Evolutionary conservation across 2,113 vertebrate genomes (phyloP), one percentile per base, ranked within the genome.

Genomic region (Trematomus loennbergii): DNA sequence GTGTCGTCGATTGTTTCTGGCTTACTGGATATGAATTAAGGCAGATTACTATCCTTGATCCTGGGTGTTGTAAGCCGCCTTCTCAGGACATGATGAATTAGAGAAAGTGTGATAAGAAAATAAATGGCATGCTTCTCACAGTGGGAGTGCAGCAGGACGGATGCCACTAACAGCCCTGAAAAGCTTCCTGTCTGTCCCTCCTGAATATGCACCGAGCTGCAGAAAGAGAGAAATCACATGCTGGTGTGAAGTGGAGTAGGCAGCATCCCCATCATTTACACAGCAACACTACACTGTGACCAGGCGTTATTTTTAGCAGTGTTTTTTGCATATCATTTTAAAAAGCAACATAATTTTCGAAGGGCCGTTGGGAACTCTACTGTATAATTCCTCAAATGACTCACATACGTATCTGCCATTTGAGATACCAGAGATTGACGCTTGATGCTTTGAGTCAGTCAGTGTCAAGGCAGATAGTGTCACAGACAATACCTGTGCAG

Each of bases 61-160:
- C 73, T n/a, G 43, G 59, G 75, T 85, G 84, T 77, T 43, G 78
- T 87, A 81, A 89, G 69, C 73, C 2, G n/a, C 49, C 53, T 74
- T 82, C 87, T 66, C 55, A 69, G 57, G 74, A 78, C n/a, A 36
- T 12, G 50, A 81, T 81, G 16, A 84, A 87, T 81, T 64, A 80
- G 63, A 57, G 43, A 67, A 81, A 62, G 82, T 85, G 82, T 49
- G 53, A 88, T 75, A 78, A 74, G 82, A 81, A 86, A 87, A 78
- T 69, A 89, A 87, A 84, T 57, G 62, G 29, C 79, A 49, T 50
- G 75, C 48, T 81, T 78, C 79, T 90, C 90, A 81, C 92, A 88
- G 90, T 60, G 72, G 82, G 84, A 69, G 54, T 68, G 68, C 58
- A 36, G 46, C 12, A 33, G 22, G 60, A 72, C 22, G 8, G 75